These are phyloP conservation scores for Rhaphigaster nebulosa DNA, from an alignment of 2,888 invertebrate species.

Conservation along the genomic window DNA sequence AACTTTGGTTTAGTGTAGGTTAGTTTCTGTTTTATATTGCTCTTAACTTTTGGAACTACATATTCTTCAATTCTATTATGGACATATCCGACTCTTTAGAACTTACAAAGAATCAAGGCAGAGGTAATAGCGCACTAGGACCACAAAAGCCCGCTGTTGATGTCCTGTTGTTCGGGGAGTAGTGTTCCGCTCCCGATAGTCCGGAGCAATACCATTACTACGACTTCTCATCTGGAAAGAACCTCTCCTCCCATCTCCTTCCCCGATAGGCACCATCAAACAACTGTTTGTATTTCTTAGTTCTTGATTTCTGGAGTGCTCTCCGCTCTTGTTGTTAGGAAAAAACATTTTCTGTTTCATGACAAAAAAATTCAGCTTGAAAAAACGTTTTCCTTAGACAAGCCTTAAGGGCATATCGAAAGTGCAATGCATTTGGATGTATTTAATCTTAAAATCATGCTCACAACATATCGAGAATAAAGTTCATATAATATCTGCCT, in stretches of 20 bases:
- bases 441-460: background rate
- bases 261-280: background rate
- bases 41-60: too few species aligned
- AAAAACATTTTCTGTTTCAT: background rate
- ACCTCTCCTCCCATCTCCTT: background rate
- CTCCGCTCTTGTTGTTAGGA: background rate
- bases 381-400: background rate
- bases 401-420: background rate
- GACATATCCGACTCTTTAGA: too few species aligned
- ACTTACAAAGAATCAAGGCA: too few species aligned
- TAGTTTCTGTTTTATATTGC: too few species aligned
- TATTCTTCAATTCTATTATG: too few species aligned
- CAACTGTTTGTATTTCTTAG: background rate
- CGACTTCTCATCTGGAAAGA: background rate
- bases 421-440: too few species aligned
- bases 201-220: constrained; percentile 18
- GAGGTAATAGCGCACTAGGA: background rate
- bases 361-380: background rate
- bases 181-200: background rate
- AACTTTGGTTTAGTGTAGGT: too few species aligned
- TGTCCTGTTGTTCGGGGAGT: background rate
- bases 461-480: background rate
- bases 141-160: background rate
- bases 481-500: background rate
- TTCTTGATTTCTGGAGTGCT: background rate